Evolutionary conservation across 2,888 invertebrate species (phyloP).

Genomic region (Nomada fabriciana): DNA sequence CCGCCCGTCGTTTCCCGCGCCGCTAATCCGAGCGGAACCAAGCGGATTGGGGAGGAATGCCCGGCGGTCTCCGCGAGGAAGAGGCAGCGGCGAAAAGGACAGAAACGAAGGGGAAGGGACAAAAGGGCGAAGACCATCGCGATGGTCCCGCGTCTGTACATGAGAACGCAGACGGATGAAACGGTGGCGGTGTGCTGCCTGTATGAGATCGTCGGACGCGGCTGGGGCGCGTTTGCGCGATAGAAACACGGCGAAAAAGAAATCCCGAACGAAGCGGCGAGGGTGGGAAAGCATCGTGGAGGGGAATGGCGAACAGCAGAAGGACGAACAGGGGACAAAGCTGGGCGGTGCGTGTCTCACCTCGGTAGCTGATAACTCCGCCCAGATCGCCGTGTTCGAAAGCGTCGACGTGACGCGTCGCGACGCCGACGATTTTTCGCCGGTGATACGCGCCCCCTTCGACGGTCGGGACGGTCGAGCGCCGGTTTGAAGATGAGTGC

Average conservation of each 20-base stretch:
- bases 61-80: no score
- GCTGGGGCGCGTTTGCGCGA: conserved; percentile 54
- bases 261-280: conserved; percentile 3
- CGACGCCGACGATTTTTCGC: neutral
- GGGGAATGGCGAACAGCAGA: conserved; percentile 44
- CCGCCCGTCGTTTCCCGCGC: no score
- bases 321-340: conserved; percentile 66
- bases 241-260: conserved; percentile 22
- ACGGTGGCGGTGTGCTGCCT: conserved; percentile 26
- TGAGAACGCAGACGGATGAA: neutral
- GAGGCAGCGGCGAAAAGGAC: neutral
- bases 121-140: neutral
- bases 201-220: conserved; percentile 41
- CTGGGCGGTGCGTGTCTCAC: conserved; percentile 69
- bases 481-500: no score
- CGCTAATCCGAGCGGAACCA: no score
- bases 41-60: no score
- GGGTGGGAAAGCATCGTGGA: conserved; percentile 38
- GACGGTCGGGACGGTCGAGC: no score
- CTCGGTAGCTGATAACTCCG: conserved; percentile 68
- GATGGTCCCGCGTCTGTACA: no score
- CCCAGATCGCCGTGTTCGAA: conserved; percentile 67
- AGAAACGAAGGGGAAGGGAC: neutral
- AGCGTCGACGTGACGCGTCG: conserved; percentile 55
- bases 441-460: no score